Evolutionary conservation across 2,113 vertebrate species (phyloP).

Genomic region (Cavia aperea): DNA sequence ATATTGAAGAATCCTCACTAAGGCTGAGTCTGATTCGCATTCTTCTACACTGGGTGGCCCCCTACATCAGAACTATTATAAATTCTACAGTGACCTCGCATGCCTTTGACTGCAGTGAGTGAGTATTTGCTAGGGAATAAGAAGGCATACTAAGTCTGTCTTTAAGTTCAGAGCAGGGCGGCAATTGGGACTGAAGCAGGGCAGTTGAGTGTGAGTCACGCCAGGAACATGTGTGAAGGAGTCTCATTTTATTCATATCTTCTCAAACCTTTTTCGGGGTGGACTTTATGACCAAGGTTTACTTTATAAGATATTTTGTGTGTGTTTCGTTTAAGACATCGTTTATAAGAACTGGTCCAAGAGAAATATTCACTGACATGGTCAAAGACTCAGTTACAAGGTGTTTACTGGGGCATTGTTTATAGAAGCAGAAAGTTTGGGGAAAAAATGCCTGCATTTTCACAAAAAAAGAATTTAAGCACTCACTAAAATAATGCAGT

Average conservation of each 20-base stretch:
- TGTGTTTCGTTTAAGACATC: not conserved
- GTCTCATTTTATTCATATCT: not conserved
- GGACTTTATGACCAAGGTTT: not conserved
- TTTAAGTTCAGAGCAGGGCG: not conserved
- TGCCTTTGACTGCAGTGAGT: not conserved
- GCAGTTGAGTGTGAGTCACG: not conserved
- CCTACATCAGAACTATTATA: not conserved
- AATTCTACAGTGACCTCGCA: not conserved
- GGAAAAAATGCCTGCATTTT: not conserved
- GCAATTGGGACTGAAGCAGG: not conserved
- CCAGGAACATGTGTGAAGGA: not conserved
- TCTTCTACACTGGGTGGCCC: not conserved
- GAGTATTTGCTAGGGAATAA: not conserved
- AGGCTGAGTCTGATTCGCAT: not conserved
- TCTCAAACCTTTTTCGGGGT: conserved; percentile 1
- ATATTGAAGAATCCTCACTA: not conserved
- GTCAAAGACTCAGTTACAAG: not conserved
- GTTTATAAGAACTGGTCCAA: not conserved
- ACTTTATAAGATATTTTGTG: not conserved
- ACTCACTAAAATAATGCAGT: not conserved
- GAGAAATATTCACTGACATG: not conserved
- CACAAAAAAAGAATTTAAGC: not conserved
- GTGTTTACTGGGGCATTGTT: not conserved
- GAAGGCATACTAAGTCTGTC: not conserved
- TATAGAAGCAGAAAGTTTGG: not conserved